A percentile compares a stretch with the other conserved stretches of the same genome.
Conservation (phyloP, 2,113 vertebrate species). For the Artemisiospiza belli region DNA sequence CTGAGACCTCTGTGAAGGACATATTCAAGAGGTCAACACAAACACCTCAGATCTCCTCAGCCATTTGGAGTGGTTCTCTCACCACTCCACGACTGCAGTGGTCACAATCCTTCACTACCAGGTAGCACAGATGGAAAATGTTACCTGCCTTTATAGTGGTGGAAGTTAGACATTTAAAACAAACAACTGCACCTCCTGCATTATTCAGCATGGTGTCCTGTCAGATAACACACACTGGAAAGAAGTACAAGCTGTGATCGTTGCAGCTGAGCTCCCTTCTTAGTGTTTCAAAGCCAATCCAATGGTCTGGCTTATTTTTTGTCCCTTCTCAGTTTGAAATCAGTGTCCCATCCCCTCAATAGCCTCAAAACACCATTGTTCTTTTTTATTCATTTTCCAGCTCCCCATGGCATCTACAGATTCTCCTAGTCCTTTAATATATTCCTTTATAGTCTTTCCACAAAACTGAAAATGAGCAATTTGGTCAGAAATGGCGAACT, state of each 20-base stretch:
- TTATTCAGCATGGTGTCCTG: background rate
- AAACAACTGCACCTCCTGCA: background rate
- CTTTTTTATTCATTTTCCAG: background rate
- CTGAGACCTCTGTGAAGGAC: background rate
- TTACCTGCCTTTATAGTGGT: background rate
- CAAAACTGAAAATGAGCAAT: constrained; percentile 13
- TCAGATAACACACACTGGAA: background rate
- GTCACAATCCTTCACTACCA: background rate
- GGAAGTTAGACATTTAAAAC: background rate
- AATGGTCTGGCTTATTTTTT: background rate
- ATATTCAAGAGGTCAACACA: background rate
- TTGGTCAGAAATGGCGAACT: background rate
- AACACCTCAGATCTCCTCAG: background rate
- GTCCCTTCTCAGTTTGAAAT: background rate
- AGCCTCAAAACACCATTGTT: background rate
- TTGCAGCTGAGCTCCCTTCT: background rate
- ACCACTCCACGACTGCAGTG: rapidly evolving
- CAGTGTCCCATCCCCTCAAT: background rate
- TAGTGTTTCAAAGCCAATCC: background rate
- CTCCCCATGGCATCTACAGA: background rate
- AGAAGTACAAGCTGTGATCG: background rate
- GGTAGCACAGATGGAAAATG: background rate
- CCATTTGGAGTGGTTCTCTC: background rate
- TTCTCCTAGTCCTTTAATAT: background rate
- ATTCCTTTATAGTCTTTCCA: background rate